phyloP scores from a whole-genome alignment of 1,140 invertebrate genomes.

The silkworm (Bombyx mori) region DNA sequence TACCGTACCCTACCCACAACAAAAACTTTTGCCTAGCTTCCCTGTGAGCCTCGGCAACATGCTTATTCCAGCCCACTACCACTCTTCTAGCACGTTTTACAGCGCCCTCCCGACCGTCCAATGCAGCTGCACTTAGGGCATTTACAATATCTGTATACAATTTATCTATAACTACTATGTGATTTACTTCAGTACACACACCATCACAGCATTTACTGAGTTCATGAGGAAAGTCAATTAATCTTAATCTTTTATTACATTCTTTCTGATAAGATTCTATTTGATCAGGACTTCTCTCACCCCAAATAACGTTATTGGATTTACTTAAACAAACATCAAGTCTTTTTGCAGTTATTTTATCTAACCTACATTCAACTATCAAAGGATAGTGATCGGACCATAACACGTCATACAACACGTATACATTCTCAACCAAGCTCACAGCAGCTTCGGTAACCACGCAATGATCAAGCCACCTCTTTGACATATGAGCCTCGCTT shows the following conservation, averaged over 20 bases:
- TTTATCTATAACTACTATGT: constrained; percentile 8
- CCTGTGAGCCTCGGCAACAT: no score
- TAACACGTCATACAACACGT: constrained; percentile 15
- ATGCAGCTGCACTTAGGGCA: constrained; percentile 11
- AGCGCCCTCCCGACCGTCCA: no score
- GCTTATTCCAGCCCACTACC: no score
- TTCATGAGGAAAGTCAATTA: constrained; percentile 11
- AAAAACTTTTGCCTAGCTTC: no score
- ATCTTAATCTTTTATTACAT: constrained; percentile 10
- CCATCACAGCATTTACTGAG: constrained; percentile 9
- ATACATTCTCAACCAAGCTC: constrained; percentile 8
- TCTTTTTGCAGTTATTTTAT: constrained; percentile 1
- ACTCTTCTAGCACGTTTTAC: no score
- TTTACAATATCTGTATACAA: constrained; percentile 15
- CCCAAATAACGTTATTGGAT: constrained; percentile 8
- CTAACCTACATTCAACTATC: constrained; percentile 4
- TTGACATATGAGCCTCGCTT: constrained; percentile 18
- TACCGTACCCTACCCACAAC: no score
- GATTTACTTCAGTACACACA: constrained; percentile 10
- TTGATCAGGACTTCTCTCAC: constrained; percentile 6
- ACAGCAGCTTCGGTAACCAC: constrained; percentile 11
- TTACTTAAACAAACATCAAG: constrained; percentile 3
- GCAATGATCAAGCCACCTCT: constrained; percentile 20
- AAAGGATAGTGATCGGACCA: constrained; percentile 25
- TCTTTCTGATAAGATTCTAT: constrained; percentile 10